Percentiles rank a stretch among this genome's conserved stretches.
These are phyloP conservation scores for Intellagama lesueurii DNA, from an alignment of 2,797 vertebrate species.

Conservation along the genomic window DNA sequence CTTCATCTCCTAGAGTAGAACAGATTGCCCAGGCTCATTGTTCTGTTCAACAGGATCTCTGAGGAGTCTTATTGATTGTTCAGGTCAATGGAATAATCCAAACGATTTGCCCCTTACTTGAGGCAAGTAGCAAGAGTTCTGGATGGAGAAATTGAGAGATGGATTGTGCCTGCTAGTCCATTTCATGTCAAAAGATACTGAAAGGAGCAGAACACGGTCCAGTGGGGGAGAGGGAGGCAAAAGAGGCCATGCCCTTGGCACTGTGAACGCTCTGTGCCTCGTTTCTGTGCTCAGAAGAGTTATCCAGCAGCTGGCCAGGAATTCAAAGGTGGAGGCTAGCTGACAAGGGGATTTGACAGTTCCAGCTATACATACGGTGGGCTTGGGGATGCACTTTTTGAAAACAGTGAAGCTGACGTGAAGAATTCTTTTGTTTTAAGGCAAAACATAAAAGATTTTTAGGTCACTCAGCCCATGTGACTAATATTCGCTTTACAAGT, in stretches of 20 bases:
- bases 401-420: background rate
- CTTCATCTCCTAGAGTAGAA: background rate
- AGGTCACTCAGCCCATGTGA: conserved; percentile 96
- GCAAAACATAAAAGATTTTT: conserved; percentile 98
- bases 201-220: background rate
- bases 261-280: background rate
- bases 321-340: background rate
- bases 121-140: background rate
- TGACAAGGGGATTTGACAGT: background rate
- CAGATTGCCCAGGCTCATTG: background rate
- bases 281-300: background rate
- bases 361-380: background rate
- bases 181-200: background rate
- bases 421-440: conserved; percentile 72
- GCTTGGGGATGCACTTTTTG: background rate
- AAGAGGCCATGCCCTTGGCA: background rate
- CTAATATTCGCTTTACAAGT: conserved; percentile 93
- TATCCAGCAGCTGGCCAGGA: background rate
- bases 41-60: background rate
- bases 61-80: background rate
- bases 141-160: background rate
- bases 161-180: no score
- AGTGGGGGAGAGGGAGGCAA: background rate
- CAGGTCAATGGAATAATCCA: background rate
- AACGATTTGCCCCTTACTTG: background rate